Conservation (phyloP, 2,113 vertebrate species). For the Empidonax traillii region DNA sequence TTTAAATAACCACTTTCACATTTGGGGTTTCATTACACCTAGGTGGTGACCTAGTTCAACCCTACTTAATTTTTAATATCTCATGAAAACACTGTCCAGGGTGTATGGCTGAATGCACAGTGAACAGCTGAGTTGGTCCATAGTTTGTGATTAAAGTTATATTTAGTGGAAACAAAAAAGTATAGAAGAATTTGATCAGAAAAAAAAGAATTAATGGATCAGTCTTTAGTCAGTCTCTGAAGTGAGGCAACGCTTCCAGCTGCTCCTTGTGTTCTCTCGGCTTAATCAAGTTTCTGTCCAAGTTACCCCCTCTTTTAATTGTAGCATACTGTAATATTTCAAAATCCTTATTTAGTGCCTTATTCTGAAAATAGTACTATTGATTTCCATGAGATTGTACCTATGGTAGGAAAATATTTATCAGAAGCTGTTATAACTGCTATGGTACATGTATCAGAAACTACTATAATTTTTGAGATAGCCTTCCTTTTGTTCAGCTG, state of each 20-base stretch:
- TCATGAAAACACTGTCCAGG: background rate
- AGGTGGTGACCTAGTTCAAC: background rate
- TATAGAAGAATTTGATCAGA: background rate
- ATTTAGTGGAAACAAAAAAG: background rate
- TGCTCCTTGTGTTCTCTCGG: background rate
- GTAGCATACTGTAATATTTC: background rate
- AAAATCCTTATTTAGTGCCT: background rate
- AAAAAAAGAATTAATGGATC: background rate
- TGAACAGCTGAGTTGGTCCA: background rate
- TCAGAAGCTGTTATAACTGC: background rate
- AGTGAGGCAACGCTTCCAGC: background rate
- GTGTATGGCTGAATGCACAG: background rate
- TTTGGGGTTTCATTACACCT: background rate
- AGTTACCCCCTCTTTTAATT: background rate
- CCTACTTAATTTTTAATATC: slow-evolving; percentile 8
- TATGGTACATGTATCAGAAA: too few species aligned
- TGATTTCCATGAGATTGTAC: background rate
- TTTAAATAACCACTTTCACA: background rate
- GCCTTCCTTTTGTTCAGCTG: background rate
- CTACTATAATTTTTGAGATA: background rate
- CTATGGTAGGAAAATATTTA: background rate
- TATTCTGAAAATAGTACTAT: background rate
- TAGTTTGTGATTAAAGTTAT: background rate
- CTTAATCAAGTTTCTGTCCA: background rate
- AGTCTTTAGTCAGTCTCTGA: background rate